These are phyloP conservation scores for Belgica antarctica DNA, from an alignment of 2,888 invertebrate genomes.

Conservation along the genomic window DNA sequence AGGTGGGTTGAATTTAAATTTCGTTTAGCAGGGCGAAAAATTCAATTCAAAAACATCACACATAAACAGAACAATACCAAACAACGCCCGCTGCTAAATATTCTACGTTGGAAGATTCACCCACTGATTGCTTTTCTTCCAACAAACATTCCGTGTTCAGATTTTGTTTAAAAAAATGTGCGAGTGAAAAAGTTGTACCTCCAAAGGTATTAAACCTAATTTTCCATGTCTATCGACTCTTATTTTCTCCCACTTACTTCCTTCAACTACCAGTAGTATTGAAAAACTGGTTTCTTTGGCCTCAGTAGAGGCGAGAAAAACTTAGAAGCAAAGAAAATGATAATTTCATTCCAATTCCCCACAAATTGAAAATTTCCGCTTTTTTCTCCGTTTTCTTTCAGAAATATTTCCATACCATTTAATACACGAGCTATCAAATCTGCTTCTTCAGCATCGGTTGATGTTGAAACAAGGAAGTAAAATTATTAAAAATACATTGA, in stretches of 20 bases:
- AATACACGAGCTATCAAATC: constrained; percentile 14
- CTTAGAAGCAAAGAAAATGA: constrained; percentile 8
- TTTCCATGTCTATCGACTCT: constrained; percentile 17
- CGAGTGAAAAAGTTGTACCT: constrained; percentile 4
- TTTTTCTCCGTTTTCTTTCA: neutral
- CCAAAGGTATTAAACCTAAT: constrained; percentile 23
- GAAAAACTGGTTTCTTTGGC: neutral
- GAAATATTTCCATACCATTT: constrained; percentile 9
- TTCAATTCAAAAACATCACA: neutral
- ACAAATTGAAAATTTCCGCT: constrained; percentile 30
- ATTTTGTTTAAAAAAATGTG: constrained; percentile 21
- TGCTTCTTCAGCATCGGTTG: neutral
- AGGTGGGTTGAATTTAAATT: neutral
- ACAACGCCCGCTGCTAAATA: neutral
- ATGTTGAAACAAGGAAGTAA: constrained; percentile 17
- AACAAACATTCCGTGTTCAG: no score
- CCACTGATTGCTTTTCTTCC: neutral
- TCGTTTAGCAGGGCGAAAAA: neutral
- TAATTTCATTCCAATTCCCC: constrained; percentile 14
- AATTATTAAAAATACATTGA: constrained; percentile 33
- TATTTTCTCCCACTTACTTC: neutral
- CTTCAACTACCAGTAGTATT: neutral
- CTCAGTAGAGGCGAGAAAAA: neutral
- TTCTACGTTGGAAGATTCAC: neutral
- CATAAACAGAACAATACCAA: no score